Evolutionary conservation across 2,888 invertebrate genomes (phyloP), one percentile per base, ranked within the genome.

Genomic region (Iselma pallidipennis): DNA sequence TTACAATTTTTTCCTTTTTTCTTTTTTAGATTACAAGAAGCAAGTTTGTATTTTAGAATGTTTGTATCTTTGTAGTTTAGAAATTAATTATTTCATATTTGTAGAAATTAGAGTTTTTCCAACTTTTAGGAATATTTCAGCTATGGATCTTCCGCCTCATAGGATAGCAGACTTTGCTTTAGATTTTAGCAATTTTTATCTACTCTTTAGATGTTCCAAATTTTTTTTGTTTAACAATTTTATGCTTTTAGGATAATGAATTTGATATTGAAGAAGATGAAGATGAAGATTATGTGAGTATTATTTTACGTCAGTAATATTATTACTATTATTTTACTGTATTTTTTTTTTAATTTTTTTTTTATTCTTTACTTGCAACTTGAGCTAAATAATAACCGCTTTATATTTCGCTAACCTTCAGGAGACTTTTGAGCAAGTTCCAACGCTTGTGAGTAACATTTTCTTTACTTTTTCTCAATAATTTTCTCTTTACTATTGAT

Each of bases 161-260:
- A n/a, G n/a, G n/a, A 31, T 31, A 31, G 31, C 37, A 37, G 37
- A 7, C 9, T 16, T 16, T 2, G 0, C 16, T 42, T 19, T 42
- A 42, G 37, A 14, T 37, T 19, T 2, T 42, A 42, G 19, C 42
- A 42, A 19, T 2, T 12, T 42, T 21, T 21, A 19, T 19, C 42
- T 2, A 2, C 16, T 19, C n/a, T 16, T n/a, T n/a, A n/a, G n/a
- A 2, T 16, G 2, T 37, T 3, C 1, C 1, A 42, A 53, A 48
- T 52, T 29, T 58, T 52, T 48, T 55, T 28, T 55, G 16, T 58
- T 14, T 58, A 45, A 25, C 19, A 49, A 14, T 49, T 42, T 7
- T 42, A 33, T 55, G 49, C 21, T 56, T 58, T 31, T 58, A 58
- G 58, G 48, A 28, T 14, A 16, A 53, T 31, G 49, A 61, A 37